Evolutionary conservation across 1,140 invertebrate species (phyloP).

Genomic region (Sycobia sp.): DNA sequence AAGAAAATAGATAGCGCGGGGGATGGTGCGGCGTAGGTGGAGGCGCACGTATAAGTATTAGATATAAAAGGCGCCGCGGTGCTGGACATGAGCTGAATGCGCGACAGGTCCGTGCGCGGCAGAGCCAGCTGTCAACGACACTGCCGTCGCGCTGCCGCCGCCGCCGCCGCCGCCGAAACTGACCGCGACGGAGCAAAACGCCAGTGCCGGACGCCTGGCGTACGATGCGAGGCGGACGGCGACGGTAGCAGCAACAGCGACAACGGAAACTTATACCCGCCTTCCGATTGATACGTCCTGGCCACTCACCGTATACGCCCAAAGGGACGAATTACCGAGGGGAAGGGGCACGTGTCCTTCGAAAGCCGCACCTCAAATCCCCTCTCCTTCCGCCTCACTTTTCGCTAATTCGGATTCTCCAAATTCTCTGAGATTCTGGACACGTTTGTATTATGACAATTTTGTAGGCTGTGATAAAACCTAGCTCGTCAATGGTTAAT

Average conservation of each 20-base stretch:
- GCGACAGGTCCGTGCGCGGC: constrained; percentile 46
- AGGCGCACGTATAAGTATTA: constrained; percentile 55
- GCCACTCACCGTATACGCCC: constrained; percentile 57
- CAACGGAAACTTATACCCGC: constrained; percentile 60
- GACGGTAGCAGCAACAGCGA: constrained; percentile 46
- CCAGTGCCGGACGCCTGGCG: no score
- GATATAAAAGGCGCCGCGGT: constrained; percentile 57
- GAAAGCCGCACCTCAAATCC: no score
- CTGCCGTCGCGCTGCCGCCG: constrained; percentile 39
- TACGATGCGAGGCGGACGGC: no score
- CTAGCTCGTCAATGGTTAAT: no score
- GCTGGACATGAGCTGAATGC: constrained; percentile 61
- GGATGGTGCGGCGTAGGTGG: no score
- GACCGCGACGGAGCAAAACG: constrained; percentile 53
- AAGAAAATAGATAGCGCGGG: no score
- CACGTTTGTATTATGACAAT: no score
- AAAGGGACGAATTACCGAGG: constrained; percentile 54
- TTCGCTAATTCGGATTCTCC: not conserved
- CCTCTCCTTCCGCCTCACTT: not conserved
- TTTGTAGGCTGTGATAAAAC: no score
- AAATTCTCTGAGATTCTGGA: no score
- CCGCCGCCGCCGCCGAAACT: constrained; percentile 57
- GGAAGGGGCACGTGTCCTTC: no score
- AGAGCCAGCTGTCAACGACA: constrained; percentile 58
- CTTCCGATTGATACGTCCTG: constrained; percentile 60